Percentiles rank a stretch among this genome's conserved stretches.
These are phyloP conservation scores for Crocuta crocuta DNA, from an alignment of 2,113 vertebrate species.

Conservation along the genomic window DNA sequence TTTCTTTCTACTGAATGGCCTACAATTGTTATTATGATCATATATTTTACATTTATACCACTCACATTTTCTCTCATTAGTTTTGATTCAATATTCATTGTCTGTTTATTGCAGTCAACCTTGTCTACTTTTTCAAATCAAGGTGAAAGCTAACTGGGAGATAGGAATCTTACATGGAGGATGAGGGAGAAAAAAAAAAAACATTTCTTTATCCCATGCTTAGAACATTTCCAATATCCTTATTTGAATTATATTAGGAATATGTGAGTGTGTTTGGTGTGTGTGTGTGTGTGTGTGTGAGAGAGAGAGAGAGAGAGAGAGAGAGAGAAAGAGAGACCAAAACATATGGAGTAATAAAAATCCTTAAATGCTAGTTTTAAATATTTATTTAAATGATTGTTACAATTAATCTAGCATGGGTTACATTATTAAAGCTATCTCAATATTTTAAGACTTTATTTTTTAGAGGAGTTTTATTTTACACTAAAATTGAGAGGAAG, in stretches of 20 bases:
- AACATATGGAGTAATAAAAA: background rate
- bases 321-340: background rate
- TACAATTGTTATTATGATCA: background rate
- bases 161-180: background rate
- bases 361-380: background rate
- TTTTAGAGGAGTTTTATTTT: background rate
- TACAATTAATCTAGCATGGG: background rate
- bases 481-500: background rate
- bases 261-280: background rate
- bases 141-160: background rate
- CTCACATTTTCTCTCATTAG: background rate
- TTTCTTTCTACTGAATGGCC: background rate
- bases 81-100: background rate
- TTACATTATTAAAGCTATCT: background rate
- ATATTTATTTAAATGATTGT: background rate
- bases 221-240: background rate
- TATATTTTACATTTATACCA: background rate
- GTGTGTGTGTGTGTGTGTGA: background rate
- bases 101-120: background rate
- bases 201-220: background rate
- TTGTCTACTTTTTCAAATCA: background rate
- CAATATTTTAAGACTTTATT: background rate
- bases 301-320: too few species aligned
- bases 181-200: background rate
- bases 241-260: background rate